Evolutionary conservation across 64 coral and sea anemone species (phyloP).

Genomic region (Platygyra sinensis): DNA sequence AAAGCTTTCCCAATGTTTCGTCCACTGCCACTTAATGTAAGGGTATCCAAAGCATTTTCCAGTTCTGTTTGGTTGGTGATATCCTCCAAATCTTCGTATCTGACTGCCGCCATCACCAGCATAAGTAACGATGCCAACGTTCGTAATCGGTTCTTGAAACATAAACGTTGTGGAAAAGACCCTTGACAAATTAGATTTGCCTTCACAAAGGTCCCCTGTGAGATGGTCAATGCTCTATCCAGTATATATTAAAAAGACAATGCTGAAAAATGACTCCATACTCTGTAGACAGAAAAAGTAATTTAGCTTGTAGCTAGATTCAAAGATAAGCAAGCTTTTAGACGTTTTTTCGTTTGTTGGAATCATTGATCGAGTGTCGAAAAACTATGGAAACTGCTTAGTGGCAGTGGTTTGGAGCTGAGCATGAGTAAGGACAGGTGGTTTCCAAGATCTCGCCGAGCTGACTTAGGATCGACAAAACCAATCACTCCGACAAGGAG

Average conservation of each 20-base stretch:
- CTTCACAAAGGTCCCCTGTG: conserved; percentile 12
- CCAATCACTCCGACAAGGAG: too few species aligned
- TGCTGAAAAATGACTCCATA: not conserved
- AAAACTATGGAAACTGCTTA: too few species aligned
- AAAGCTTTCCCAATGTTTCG: conserved; percentile 2
- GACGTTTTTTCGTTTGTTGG: too few species aligned
- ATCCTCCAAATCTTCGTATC: not conserved
- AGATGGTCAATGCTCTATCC: conserved; percentile 11
- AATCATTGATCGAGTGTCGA: too few species aligned
- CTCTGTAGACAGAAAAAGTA: not conserved
- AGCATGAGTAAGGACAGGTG: too few species aligned
- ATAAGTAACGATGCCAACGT: conserved; percentile 5
- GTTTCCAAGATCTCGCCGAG: too few species aligned
- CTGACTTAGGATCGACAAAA: too few species aligned
- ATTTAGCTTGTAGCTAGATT: too few species aligned
- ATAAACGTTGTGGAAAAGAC: not conserved
- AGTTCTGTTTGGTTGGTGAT: not conserved
- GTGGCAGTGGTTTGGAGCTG: too few species aligned
- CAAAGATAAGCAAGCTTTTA: too few species aligned
- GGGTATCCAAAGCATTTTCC: not conserved
- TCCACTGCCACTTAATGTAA: not conserved
- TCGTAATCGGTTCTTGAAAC: not conserved
- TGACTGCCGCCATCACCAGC: not conserved
- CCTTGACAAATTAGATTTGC: not conserved
- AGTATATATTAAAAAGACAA: not conserved